Base-by-base conservation (phyloP, 2,113 vertebrate species). In the Labeo catla region DNA sequence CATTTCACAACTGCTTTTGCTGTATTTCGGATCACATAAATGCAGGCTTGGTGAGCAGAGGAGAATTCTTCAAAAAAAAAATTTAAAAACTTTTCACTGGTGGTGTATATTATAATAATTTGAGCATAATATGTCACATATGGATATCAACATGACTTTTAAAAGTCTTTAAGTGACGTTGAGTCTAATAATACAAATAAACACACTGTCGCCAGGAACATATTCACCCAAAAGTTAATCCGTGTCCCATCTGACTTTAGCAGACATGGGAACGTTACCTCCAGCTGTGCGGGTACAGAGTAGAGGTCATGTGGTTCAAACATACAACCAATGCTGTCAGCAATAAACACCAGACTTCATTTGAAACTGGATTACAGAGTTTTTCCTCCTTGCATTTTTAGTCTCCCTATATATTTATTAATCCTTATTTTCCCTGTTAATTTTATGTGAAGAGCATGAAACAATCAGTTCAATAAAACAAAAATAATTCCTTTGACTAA, bases 241-340 rank as follows among this genome's bases (percentile, higher is more conserved):
- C 12, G 39, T 68, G 63, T 50, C 39, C 11, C 63, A 23, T 68
- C 61, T 21, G 63, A 68, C 80, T 19, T 21, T 1, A 7, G 16
- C 63, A 82, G 80, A 70, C 63, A 70, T 68, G 80, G 61, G 76
- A 83, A 57, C 76, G 84, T 84, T 45, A 65, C 63, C 76, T 84
- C 76, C 82, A 54, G 54, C 52, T 65, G 74, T 76, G 65, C 3
- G 43, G 13, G 19, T 73, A 36, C 16, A 45, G 76, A 28, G 15
- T 47, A 23, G 19, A 63, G 82, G 86, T 87, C 83, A 57, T 52
- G 43, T 65, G 72, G 19, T 79, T 86, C 45, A 82, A 85, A 78
- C n/a, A 61, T 86, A 11, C 50, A 70, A 49, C 52, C 45, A 76
- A 10, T 39, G 47, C 52, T 81, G 78, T 49, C 13, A 82, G 54